Evolutionary conservation across 2,888 invertebrate genomes (phyloP).

Genomic region (Pammene aurita): DNA sequence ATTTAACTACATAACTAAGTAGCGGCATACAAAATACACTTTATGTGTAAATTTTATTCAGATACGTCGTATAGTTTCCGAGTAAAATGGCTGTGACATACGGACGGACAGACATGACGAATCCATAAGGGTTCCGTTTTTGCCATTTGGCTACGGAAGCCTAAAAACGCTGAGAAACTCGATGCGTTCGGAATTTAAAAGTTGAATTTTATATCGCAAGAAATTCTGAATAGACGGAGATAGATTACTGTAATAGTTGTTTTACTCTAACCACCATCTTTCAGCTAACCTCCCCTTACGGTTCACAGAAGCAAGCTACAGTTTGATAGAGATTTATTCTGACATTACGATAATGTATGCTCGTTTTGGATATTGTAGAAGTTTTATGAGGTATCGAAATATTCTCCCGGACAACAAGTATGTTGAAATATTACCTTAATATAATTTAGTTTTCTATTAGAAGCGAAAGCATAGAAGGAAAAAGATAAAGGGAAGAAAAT

Average conservation of each 20-base stretch:
- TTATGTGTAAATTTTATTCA: too few relatives aligned
- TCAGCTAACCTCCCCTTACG: constrained; percentile 7
- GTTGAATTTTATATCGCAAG: background rate
- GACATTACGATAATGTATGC: constrained; percentile 10
- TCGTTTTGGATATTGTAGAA: constrained; percentile 9
- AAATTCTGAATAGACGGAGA: background rate
- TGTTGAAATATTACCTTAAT: background rate
- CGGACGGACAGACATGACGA: too few relatives aligned
- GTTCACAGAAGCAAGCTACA: background rate
- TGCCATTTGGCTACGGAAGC: too few relatives aligned
- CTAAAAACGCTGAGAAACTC: too few relatives aligned
- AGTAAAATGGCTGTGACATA: too few relatives aligned
- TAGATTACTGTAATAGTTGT: background rate
- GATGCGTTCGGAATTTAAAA: too few relatives aligned
- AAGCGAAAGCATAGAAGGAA: too few relatives aligned
- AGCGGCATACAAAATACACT: too few relatives aligned
- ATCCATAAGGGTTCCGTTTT: too few relatives aligned
- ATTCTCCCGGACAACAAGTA: background rate
- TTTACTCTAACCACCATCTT: constrained; percentile 3
- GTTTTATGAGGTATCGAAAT: background rate
- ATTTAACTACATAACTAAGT: too few relatives aligned
- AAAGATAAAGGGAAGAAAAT: too few relatives aligned
- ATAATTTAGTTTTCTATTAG: background rate
- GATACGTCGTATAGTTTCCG: too few relatives aligned
- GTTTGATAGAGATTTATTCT: constrained; percentile 25